Evolutionary conservation across 2,113 vertebrate genomes (phyloP).

Genomic region (Atractosteus spatula): DNA sequence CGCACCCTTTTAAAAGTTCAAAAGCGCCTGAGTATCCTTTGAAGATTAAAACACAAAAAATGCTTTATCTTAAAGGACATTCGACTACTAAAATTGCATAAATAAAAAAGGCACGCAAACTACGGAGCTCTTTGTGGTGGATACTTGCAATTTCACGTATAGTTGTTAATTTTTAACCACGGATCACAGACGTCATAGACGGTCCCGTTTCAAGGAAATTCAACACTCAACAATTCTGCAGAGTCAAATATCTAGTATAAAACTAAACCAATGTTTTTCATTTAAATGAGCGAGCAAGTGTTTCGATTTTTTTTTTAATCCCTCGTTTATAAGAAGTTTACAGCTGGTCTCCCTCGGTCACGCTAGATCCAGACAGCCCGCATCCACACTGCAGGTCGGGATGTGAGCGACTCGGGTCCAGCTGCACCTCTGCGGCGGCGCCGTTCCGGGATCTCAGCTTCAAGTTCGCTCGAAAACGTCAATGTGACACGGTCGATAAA

Average conservation of each 20-base stretch:
- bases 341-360: too few species aligned
- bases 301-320: too few species aligned
- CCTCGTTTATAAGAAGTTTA: too few species aligned
- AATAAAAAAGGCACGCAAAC: slow-evolving; percentile 53
- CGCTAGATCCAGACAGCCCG: too few species aligned
- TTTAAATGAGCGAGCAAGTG: too few species aligned
- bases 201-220: background rate
- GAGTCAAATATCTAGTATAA: background rate
- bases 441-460: background rate
- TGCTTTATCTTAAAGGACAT: too few species aligned
- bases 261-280: too few species aligned
- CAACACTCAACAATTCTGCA: background rate
- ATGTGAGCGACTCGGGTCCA: background rate
- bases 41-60: slow-evolving; percentile 5
- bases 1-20: background rate
- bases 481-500: background rate
- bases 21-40: slow-evolving; percentile 17
- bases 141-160: slow-evolving; percentile 30
- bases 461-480: background rate
- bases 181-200: background rate
- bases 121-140: slow-evolving; percentile 48
- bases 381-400: background rate
- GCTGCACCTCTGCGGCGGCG: background rate
- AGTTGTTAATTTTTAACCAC: slow-evolving; percentile 14
- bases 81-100: slow-evolving; percentile 27